Evolutionary conservation across 2,113 vertebrate species (phyloP).

Genomic region (Willisornis vidua): DNA sequence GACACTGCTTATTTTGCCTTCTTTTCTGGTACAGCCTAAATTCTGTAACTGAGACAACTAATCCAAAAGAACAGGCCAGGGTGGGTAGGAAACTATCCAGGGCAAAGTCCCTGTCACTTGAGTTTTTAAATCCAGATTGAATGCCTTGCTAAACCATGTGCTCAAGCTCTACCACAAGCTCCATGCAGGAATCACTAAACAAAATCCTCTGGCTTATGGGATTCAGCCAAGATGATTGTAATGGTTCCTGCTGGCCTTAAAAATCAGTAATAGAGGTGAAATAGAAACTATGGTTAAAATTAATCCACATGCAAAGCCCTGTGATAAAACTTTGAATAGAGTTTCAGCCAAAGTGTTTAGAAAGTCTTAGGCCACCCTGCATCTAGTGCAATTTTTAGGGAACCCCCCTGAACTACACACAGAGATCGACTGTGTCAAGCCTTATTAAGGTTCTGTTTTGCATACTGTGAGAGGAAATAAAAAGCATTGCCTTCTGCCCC

Average conservation of each 20-base stretch:
- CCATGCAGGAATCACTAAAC: neutral
- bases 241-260: neutral
- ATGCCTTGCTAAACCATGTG: neutral
- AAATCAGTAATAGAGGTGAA: neutral
- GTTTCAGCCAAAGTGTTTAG: neutral
- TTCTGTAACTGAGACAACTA: neutral
- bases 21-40: neutral
- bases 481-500: constrained; percentile 38
- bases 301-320: neutral
- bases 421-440: neutral
- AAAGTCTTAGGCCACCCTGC: neutral
- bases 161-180: neutral
- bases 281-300: neutral
- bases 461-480: constrained; percentile 18
- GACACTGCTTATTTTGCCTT: neutral
- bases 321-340: neutral
- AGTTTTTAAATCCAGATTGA: neutral
- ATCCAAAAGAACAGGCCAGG: neutral
- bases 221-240: neutral
- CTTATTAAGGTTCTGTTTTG: constrained; percentile 4
- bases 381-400: neutral
- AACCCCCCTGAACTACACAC: neutral
- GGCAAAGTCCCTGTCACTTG: neutral
- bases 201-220: neutral
- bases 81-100: neutral